Base-by-base conservation (phyloP, 2,888 invertebrate genomes). In the Catotricha subobsoleta region DNA sequence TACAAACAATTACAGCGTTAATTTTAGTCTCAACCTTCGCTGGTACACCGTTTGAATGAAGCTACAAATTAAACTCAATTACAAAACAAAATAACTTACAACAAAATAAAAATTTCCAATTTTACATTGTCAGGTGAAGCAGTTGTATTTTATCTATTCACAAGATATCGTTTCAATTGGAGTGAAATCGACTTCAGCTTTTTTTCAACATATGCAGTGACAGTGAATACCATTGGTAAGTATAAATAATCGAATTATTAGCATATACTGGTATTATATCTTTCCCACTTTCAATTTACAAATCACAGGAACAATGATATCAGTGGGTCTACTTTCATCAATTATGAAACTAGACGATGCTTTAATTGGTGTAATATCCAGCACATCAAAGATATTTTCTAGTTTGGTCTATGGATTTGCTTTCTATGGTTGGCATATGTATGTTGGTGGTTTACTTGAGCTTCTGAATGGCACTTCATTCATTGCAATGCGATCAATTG, bases 401-500 rank as follows among this genome's bases (percentile, higher is more conserved):
- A 80, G 82, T 43, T 78, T 86, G 49, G 80, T 86, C 49, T 87
- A 86, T 51, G 83, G 86, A 0, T 86, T 84, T 55, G 79, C 86
- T 3, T 72, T 73, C 4, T 73, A 76, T 42, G 74, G 77, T 6
- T 75, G 80, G 71, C 78, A 83, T 50, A 80, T 87, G 57, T 87
- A 87, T 57, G 68, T 86, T 53, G 82, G 81, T 80, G 58, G n/a
- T n/a, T n/a, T n/a, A n/a, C n/a, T n/a, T n/a, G 84, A 86, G 62
- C 80, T 83, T 52, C 73, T 84, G 48, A 84, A 81, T 54, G 86
- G 86, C 21, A 84, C 84, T 10, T 83, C 86, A 1, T 83, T 86
- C 53, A 86, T 87, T 51, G 86, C 86, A 1, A 83, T 86, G 80
- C 67, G 86, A 50, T 83, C 86, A 31, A 86, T 86, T 60, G 81